Evolutionary conservation across 1,140 invertebrate species (phyloP), one percentile per base, ranked within the genome.

Genomic region (Meteorus sp.): DNA sequence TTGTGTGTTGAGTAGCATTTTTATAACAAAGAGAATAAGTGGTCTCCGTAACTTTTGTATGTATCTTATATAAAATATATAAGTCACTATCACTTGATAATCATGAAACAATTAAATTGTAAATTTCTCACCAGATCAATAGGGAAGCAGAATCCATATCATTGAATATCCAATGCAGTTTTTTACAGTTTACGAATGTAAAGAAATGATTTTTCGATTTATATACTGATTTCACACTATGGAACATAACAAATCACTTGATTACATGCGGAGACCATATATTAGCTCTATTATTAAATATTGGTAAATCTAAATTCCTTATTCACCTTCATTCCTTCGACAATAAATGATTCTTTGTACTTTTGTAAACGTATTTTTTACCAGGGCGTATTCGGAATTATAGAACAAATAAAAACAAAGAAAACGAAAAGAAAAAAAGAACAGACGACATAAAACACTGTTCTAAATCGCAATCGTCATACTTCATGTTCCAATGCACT

Each of bases 311-410:
- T 33, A 17, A 44, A 45, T 48, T 66, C 53, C 50, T 73, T 68
- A 65, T 68, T 51, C 37, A 58, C 22, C n/a, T 43, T 51, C 65
- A 65, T 73, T 70, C 20, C 57, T 66, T 68, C 48, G 69, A 73
- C 71, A 75, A 75, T 75, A 73, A 74, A n/a, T 62, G 41, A 45
- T 73, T 64, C 41, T 73, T 72, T 73, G 60, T 73, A 73, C 62
- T 69, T 72, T 71, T 71, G 58, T 74, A 74, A 54, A 50, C 56
- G 31, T 63, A 69, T 39, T 64, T 67, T 56, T 71, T 71, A 29
- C 27, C n/a, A n/a, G n/a, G n/a, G 27, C 9, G 27, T 29, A 4
- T 29, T 29, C 29, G 11, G 11, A 33, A 33, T 11, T 33, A 33
- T 33, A 33, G 6, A 33, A 33, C 6, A 33, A 33, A 33, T 33